These are phyloP conservation scores for Akabosia matsudoensis DNA, from an alignment of 1,140 invertebrate genomes.

Conservation along the genomic window DNA sequence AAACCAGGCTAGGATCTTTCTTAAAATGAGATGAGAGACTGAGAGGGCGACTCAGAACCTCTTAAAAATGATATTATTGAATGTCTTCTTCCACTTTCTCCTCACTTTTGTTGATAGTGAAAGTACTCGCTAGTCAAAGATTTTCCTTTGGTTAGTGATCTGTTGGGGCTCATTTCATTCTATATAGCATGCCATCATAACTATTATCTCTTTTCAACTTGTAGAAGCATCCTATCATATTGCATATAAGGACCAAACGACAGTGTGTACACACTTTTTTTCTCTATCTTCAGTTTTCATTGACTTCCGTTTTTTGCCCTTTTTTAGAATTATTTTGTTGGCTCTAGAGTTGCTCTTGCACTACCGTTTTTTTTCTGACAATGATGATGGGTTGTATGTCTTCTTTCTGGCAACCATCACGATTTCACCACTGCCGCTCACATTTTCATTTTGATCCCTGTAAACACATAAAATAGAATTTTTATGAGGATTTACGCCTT, in stretches of 20 bases:
- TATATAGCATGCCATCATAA: neutral
- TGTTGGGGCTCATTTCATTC: neutral
- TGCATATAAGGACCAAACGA: neutral
- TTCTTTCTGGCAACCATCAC: conserved; percentile 5
- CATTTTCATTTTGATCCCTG: conserved; percentile 25
- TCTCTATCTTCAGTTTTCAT: no score
- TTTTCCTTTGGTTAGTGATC: neutral
- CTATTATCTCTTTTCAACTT: neutral
- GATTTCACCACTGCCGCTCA: neutral
- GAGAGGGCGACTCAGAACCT: neutral
- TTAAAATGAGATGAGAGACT: neutral
- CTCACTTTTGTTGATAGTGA: neutral
- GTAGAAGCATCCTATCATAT: neutral
- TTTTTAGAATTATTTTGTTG: neutral
- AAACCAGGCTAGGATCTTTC: neutral
- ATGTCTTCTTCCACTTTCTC: neutral
- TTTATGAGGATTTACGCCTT: conserved; percentile 29
- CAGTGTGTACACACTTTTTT: neutral
- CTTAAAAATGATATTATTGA: neutral
- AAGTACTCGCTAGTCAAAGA: neutral
- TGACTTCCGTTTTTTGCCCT: conserved; percentile 3
- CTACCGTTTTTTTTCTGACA: neutral
- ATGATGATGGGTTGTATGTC: neutral
- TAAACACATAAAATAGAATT: conserved; percentile 31
- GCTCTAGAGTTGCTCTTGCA: neutral